Evolutionary conservation across 2,797 vertebrate genomes (phyloP).

Genomic region (Microctenopoma stevenorrisi): DNA sequence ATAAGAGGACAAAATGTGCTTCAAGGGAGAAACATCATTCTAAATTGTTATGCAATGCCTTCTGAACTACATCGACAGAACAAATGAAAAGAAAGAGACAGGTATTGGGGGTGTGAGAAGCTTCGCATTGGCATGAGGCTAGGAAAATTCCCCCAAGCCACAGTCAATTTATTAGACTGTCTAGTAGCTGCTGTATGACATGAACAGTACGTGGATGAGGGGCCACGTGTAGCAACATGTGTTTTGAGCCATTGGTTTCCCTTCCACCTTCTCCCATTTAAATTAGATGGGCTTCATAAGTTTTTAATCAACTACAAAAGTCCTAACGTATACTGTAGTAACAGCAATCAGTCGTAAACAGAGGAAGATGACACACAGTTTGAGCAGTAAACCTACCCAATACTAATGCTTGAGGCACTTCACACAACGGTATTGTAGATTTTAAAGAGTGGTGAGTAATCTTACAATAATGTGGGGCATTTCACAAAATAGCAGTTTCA

Average conservation of each 20-base stretch:
- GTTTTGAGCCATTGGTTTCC: conserved; percentile 54
- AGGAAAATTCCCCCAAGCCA: conserved; percentile 51
- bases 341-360: conserved; percentile 37
- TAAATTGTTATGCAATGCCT: neutral
- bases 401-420: conserved; percentile 49
- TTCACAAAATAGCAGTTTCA: conserved; percentile 68
- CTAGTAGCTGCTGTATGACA: conserved; percentile 59
- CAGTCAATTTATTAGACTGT: conserved; percentile 58
- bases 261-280: conserved; percentile 37
- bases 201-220: conserved; percentile 47
- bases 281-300: conserved; percentile 10
- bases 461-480: conserved; percentile 69
- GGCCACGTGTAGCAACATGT: conserved; percentile 57
- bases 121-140: conserved; percentile 45
- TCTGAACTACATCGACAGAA: conserved; percentile 21
- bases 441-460: conserved; percentile 76
- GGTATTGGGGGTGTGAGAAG: conserved; percentile 16
- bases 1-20: neutral
- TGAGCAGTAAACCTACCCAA: conserved; percentile 30
- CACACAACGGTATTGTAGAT: conserved; percentile 36
- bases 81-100: conserved; percentile 33
- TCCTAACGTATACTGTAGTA: conserved; percentile 29
- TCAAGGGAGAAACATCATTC: conserved; percentile 1
- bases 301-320: conserved; percentile 43
- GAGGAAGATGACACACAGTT: conserved; percentile 31